Base-by-base conservation (phyloP, 2,113 vertebrate genomes). In the Cichladusa arquata region DNA sequence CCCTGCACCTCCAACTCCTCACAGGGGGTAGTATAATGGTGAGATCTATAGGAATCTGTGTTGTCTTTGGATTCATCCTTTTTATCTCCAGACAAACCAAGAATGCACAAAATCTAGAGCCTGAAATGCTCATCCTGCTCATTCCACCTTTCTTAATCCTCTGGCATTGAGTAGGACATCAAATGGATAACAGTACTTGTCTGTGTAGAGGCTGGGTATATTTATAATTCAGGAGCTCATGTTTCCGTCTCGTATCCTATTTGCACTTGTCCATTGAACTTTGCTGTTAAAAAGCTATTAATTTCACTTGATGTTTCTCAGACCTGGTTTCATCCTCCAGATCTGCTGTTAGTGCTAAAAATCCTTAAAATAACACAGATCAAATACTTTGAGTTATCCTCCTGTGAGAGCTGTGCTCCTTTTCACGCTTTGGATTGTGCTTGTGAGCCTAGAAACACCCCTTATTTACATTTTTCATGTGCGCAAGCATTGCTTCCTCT, bases 1-100 rank as follows among this genome's bases (percentile, higher is more conserved):
- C 53, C 48, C 36, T 20, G 58, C 22, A 15, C 16, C 16, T 81
- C 65, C 61, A 44, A 38, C 57, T 64, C 51, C 72, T 48, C 4
- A 2, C 48, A 47, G 44, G 9, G 17, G 6, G 9, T 9, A 20
- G 11, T 1, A 4, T 2, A 54, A 24, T 4, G 2, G 12, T 1
- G 3, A 76, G 56, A n/a, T 58, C 74, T n/a, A 20, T 12, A 85
- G 47, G 53, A 48, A 7, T 24, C 53, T n/a, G 14, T 1, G 2
- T 23, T 6, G 1, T 42, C 74, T 93, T 71, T 54, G 42, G 8
- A 23, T 56, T 72, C 17, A 16, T 50, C 26, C 24, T 67, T 67
- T 86, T 76, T 34, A 33, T 44, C 51, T 73, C 29, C 78, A 69
- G 38, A 29, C 9, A 42, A 84, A 51, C 64, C 6, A 67, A 38